Percentiles rank a stretch among this genome's conserved stretches.
These are phyloP conservation scores for Neolamprologus brichardi DNA, from an alignment of 2,113 vertebrate species.

Conservation along the genomic window DNA sequence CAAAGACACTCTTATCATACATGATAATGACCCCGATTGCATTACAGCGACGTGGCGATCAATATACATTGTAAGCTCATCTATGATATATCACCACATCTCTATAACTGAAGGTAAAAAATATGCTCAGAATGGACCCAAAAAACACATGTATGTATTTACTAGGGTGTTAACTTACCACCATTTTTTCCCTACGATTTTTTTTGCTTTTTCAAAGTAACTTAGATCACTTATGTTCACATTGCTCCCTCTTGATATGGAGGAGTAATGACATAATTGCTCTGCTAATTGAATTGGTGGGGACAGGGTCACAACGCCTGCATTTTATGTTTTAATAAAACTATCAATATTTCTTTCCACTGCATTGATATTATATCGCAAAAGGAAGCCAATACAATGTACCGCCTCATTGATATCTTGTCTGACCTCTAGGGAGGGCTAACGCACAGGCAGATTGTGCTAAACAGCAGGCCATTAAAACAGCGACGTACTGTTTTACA, in stretches of 20 bases:
- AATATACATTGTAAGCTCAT: not conserved
- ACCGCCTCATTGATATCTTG: not conserved
- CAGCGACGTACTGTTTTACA: not conserved
- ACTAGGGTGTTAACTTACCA: not conserved
- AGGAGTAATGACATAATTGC: not conserved
- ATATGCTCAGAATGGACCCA: not conserved
- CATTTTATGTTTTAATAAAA: not conserved
- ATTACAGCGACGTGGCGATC: not conserved
- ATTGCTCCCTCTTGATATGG: not conserved
- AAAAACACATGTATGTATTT: not conserved
- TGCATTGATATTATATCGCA: not conserved
- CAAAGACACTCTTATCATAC: not conserved
- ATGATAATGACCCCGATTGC: not conserved
- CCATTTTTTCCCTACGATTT: rapidly evolving
- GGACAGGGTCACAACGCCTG: rapidly evolving
- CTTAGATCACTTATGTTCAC: not conserved
- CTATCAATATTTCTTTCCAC: not conserved
- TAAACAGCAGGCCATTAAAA: not conserved
- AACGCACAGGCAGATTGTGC: not conserved
- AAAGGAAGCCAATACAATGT: not conserved
- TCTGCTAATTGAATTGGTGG: not conserved
- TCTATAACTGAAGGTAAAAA: not conserved
- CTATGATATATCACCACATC: not conserved
- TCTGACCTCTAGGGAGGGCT: not conserved
- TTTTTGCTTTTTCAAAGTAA: not conserved